Evolutionary conservation across 2,888 invertebrate genomes (phyloP), one percentile per base, ranked within the genome.

Genomic region (Maniola hyperantus): DNA sequence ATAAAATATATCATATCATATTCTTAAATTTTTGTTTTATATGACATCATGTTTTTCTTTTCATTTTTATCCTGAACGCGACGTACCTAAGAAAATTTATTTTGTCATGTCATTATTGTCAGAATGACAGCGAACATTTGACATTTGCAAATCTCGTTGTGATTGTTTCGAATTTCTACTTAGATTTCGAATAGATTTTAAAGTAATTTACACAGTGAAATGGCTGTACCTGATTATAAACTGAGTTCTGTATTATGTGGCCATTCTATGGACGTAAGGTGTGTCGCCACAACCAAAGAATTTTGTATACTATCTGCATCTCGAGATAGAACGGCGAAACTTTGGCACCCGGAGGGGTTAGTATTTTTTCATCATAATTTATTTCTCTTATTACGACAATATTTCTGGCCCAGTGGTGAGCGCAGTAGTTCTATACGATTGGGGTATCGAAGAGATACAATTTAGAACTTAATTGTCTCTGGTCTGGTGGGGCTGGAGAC

Each of bases 251-350:
- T 95, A 74, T 89, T 98, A 63, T 88, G 91, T 74, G 97, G 97
- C 0, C 98, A 99, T 87, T 95, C 96, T 54, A 93, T 96, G 82
- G 98, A 99, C 84, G 97, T 99, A 20, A 94, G 98, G 75, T 94
- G 96, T 65, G 94, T 98, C 20, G 94, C 94, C 63, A 93, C 92
- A 11, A 89, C 93, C 6, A 89, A 93, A 69, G 95, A 95, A 73
- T 95, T 95, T 78, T 94, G 94, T 71, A 95, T 99, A 77, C 90
- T 98, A 53, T 98, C 98, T 6, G 97, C 96, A 33, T 98, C 98
- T 5, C 94, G 98, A 76, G 99, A 99, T 87, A 95, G 95, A 84
- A 97, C 97, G 15, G 95, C 97, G 1, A 96, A 96, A 88, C 89
- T 97, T 48, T 99, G 98, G 98, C 95, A 94, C 80, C 95, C 96